A percentile compares a stretch with the other conserved stretches of the same genome.
phyloP scores from a whole-genome alignment of 2,888 invertebrate genomes.

The Tiphia femorata region DNA sequence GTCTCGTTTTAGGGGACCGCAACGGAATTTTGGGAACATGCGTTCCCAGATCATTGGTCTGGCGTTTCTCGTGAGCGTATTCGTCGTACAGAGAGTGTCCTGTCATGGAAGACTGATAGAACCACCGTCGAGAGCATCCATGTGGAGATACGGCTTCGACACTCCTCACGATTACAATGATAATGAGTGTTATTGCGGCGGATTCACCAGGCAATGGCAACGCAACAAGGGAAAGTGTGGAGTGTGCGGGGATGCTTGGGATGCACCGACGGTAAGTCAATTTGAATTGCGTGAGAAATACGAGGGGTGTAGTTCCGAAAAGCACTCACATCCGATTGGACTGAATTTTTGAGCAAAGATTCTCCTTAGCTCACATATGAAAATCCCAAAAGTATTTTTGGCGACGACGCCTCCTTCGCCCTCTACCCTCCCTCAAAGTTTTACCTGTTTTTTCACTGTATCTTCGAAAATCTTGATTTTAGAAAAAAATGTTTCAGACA shows the following conservation, averaged over 20 bases:
- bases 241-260: constrained; percentile 89
- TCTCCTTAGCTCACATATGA: too few relatives aligned
- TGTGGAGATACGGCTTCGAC: constrained; percentile 90
- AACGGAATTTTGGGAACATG: constrained; percentile 36
- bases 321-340: too few relatives aligned
- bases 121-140: constrained; percentile 88
- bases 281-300: too few relatives aligned
- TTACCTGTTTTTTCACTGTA: too few relatives aligned
- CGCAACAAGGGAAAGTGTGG: constrained; percentile 88
- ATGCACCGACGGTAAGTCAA: constrained; percentile 71
- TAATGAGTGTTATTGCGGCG: constrained; percentile 89
- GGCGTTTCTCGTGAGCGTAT: constrained; percentile 26
- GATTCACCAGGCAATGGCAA: constrained; percentile 86
- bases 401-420: too few relatives aligned
- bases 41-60: constrained; percentile 26
- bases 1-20: too few relatives aligned
- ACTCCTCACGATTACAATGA: constrained; percentile 92
- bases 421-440: too few relatives aligned
- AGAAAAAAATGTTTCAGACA: too few relatives aligned
- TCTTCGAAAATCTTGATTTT: too few relatives aligned
- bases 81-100: constrained; percentile 61
- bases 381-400: too few relatives aligned
- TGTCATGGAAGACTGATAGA: constrained; percentile 85
- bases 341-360: background rate
- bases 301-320: too few relatives aligned